These are phyloP conservation scores for Callipepla californica DNA, from an alignment of 2,113 vertebrate genomes.

Conservation along the genomic window DNA sequence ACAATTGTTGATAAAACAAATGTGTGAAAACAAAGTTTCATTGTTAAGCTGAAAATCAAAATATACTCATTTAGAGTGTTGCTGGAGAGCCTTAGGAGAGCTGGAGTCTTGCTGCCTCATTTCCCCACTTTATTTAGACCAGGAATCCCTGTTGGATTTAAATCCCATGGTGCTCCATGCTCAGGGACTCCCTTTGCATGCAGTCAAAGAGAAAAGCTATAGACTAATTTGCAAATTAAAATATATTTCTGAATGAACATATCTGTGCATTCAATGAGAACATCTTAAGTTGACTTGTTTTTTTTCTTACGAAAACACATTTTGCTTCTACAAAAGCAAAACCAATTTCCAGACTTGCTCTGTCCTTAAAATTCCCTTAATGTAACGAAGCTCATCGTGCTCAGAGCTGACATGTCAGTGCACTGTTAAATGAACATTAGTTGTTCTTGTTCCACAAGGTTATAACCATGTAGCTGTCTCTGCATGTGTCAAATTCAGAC, in stretches of 20 bases:
- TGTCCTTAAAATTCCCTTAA: neutral
- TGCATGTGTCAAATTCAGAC: neutral
- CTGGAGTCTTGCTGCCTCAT: neutral
- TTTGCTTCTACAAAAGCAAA: neutral
- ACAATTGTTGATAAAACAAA: neutral
- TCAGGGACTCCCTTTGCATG: neutral
- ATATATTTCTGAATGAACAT: neutral
- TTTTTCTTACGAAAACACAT: neutral
- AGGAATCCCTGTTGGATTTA: neutral
- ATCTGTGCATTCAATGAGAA: neutral
- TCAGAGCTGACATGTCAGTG: neutral
- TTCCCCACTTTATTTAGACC: neutral
- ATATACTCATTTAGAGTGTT: neutral
- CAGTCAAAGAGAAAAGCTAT: neutral
- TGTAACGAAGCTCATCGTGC: rapidly evolving
- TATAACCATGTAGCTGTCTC: neutral
- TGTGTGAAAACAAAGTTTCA: neutral
- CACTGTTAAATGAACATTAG: neutral
- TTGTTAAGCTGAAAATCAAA: neutral
- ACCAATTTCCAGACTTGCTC: neutral
- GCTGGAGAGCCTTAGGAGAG: neutral
- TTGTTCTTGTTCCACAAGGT: neutral
- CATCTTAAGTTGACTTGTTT: rapidly evolving
- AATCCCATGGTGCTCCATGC: rapidly evolving
- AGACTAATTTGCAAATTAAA: neutral